These are phyloP conservation scores for Chloroceryle aenea DNA, from an alignment of 2,113 vertebrate genomes.

Conservation along the genomic window DNA sequence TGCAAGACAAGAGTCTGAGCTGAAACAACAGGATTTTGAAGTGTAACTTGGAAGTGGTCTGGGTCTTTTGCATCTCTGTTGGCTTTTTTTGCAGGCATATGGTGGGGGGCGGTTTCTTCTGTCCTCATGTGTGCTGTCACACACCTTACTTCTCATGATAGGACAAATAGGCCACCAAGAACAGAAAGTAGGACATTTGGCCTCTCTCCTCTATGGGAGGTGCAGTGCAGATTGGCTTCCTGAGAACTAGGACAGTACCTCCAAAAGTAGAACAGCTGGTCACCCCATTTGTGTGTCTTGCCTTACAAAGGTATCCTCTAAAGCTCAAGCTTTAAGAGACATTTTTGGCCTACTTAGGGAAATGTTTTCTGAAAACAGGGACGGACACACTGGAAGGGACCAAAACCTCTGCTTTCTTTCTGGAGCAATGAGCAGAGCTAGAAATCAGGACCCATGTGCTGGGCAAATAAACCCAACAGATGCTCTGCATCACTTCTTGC, in stretches of 20 bases:
- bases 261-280: slow-evolving; percentile 61
- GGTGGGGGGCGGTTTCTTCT: not conserved
- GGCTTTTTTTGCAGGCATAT: not conserved
- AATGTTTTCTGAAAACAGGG: slow-evolving; percentile 32
- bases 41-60: not conserved
- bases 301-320: slow-evolving; percentile 48
- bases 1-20: not conserved
- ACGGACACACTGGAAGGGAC: not conserved
- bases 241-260: slow-evolving; percentile 52
- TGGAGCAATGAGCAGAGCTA: not conserved
- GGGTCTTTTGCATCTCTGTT: not conserved
- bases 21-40: not conserved
- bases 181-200: slow-evolving; percentile 58
- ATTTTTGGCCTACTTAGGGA: slow-evolving; percentile 52
- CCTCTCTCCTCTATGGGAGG: slow-evolving; percentile 25
- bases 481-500: not conserved
- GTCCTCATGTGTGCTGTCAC: not conserved
- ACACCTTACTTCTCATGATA: slow-evolving; percentile 9
- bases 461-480: not conserved
- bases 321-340: slow-evolving; percentile 20
- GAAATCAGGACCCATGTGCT: not conserved
- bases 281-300: not conserved
- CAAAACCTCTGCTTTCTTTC: slow-evolving; percentile 4
- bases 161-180: slow-evolving; percentile 43
- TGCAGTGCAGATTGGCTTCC: slow-evolving; percentile 24